Base-by-base conservation (phyloP, 2,797 vertebrate genomes). In the Danio aesculapii region DNA sequence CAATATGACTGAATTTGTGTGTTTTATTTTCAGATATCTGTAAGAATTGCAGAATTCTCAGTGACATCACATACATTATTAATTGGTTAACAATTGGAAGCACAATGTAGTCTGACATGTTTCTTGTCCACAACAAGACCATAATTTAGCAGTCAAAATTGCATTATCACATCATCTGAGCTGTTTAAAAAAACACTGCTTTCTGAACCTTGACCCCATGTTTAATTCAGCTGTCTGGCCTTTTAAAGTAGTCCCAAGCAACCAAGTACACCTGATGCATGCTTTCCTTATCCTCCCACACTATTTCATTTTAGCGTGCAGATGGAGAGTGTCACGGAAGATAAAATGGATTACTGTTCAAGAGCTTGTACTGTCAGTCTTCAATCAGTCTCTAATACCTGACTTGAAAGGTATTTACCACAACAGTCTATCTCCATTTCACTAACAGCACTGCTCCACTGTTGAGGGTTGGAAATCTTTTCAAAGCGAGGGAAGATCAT, bases 301-400 rank as follows among this genome's bases (percentile, higher is more conserved):
- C 55, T 39, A 19, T 76, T 79, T 63, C 9, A 71, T 83, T 83
- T 82, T 49, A 53, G 47, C 39, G 9, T 63, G n/a, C 52, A 70
- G 82, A 81, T 67, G 57, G 57, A 79, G 64, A 72, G 72, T 71
- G 68, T 70, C 73, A 75, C 69, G 74, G 77, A 81, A 81, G 83
- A 62, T 83, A 83, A 85, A 80, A 83, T 74, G 68, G 77, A 84
- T 85, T 81, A 79, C 81, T 62, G 72, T 84, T 75, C 55, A 46
- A 49, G 63, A 67, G 57, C 78, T 81, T 67, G 69, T 79, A 43
- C 79, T 82, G 79, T 84, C 64, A 71, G 73, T 58, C 66, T 61
- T 68, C 66, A 53, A 16, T 52, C 70, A 59, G 62, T 77, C 17
- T 77, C 43, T 72, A 21, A 79, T 77, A 73, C 68, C 62, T 50